phyloP scores from a whole-genome alignment of 2,113 vertebrate species.

The Dendropsophus ebraccatus region DNA sequence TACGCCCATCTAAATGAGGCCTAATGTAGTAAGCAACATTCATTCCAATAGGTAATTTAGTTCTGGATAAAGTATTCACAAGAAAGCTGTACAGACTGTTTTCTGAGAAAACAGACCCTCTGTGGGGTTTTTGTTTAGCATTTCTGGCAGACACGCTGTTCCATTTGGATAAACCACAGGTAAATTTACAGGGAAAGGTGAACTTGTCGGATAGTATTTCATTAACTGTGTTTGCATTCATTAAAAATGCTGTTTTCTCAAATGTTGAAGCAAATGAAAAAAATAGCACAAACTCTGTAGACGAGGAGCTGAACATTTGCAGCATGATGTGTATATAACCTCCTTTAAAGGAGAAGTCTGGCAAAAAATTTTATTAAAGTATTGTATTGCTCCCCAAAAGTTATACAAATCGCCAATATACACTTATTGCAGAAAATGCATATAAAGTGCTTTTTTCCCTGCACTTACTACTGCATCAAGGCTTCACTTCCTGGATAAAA shows the following conservation, averaged over 20 bases:
- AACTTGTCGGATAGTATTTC: neutral
- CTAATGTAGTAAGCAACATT: neutral
- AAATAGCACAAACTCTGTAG: neutral
- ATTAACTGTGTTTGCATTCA: neutral
- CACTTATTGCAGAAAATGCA: too few relatives aligned
- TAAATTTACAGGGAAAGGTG: slow-evolving; percentile 32
- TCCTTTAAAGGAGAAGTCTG: too few relatives aligned
- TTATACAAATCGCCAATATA: too few relatives aligned
- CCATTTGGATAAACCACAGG: slow-evolving; percentile 19
- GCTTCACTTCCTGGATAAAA: too few relatives aligned
- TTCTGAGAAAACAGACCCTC: neutral
- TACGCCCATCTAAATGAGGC: neutral
- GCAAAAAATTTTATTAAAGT: too few relatives aligned
- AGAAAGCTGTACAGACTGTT: neutral
- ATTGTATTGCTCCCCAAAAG: too few relatives aligned
- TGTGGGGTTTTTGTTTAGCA: slow-evolving; percentile 21
- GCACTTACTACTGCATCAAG: too few relatives aligned
- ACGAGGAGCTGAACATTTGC: neutral
- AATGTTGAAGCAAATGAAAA: neutral
- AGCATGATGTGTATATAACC: neutral
- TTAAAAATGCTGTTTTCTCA: slow-evolving; percentile 2
- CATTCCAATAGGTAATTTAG: neutral
- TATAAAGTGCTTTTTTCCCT: too few relatives aligned
- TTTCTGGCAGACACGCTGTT: slow-evolving; percentile 28
- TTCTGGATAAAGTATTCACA: neutral